Evolutionary conservation across 2,797 vertebrate genomes (phyloP), one percentile per base, ranked within the genome.

Genomic region (Monodelphis domestica): DNA sequence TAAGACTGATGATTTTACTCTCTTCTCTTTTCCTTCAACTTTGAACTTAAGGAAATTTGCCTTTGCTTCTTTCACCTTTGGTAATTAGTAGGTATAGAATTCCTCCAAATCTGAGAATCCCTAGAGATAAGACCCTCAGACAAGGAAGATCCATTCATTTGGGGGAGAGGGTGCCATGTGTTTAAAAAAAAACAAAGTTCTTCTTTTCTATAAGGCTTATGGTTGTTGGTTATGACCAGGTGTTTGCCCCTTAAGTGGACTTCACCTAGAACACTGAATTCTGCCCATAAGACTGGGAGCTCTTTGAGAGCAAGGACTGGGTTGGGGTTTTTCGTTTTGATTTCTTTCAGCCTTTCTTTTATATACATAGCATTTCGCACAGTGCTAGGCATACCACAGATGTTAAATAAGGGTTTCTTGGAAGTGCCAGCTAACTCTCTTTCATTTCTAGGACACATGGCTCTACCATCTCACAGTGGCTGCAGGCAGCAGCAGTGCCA

Each of bases 401-500:
- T 70, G n/a, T 17, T 24, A 70, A 70, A 38, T 70, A 21, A 38
- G 10, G 7, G n/a, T n/a, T 38, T 70, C 10, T 38, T 78, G 21
- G 63, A 45, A 45, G 17, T 38, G 59, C 33, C 88, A 53, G 12
- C 24, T 56, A 53, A 26, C 59, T 96, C 70, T 93, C 92, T 28
- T 84, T 94, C 94, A 12, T 93, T 24, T 93, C 88, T 95, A 99
- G 99, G 99, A 99, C 54, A 98, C 99, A 0, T 99, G 99, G 99
- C 97, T 99, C 95, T 99, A 99, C 98, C 99, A 99, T 96, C 98
- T 99, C 98, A 99, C 98, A 0, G 99, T 99, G 91, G 99, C 99
- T 0, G 99, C 99, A 0, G 99, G 99, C 57, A 98, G 98, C 95
- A 98, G 98, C 45, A 98, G 96, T 93, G 98, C 99, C 89, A 98